Conservation (phyloP, 2,797 vertebrate species). For the Rhinophrynus dorsalis region DNA sequence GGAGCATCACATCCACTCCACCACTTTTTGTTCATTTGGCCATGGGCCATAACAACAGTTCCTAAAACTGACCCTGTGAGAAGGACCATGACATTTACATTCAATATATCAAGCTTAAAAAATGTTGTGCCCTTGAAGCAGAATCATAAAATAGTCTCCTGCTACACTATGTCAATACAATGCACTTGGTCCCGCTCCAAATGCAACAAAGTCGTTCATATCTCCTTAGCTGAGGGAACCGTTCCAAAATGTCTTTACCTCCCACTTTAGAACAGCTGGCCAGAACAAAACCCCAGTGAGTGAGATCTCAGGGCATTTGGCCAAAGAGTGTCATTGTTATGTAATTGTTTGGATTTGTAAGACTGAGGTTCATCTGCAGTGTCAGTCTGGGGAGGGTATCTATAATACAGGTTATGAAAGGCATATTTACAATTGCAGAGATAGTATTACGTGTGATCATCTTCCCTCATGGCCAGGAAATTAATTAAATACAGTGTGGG, state of each 20-base stretch:
- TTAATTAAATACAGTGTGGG: neutral
- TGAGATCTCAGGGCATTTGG: neutral
- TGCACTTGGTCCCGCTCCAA: conserved; percentile 12
- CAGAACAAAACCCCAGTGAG: neutral
- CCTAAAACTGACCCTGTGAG: too few species aligned
- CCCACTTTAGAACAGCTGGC: neutral
- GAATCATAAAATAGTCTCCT: conserved; percentile 4
- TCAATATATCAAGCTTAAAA: neutral
- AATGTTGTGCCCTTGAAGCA: conserved; percentile 1
- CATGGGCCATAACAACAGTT: too few species aligned
- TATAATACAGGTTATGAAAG: neutral
- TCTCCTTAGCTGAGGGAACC: neutral
- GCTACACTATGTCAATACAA: conserved; percentile 9
- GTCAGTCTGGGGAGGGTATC: neutral
- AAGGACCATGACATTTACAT: neutral
- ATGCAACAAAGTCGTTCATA: conserved; percentile 1
- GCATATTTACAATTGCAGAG: neutral
- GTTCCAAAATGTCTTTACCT: neutral
- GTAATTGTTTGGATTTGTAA: neutral
- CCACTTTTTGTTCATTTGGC: too few species aligned
- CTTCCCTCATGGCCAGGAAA: neutral
- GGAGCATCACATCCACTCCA: too few species aligned
- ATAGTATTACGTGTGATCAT: neutral
- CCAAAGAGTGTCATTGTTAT: neutral
- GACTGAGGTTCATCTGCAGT: neutral